Conservation (phyloP, 2,888 invertebrate genomes). For the Plagodis pulveraria region DNA sequence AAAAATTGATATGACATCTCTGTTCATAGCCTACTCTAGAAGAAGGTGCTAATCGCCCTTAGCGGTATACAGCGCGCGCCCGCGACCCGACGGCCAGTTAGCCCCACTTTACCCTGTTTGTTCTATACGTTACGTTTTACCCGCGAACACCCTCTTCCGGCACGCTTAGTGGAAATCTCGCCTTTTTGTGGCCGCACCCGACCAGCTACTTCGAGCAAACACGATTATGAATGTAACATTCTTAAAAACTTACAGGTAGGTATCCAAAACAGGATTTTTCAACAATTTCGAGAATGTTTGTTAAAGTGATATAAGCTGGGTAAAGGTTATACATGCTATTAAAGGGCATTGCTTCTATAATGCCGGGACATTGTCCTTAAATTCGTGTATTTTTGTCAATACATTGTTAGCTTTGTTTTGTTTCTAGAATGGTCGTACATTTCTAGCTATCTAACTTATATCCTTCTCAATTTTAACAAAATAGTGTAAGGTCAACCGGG, state of each 20-base stretch:
- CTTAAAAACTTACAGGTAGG: conserved; percentile 1
- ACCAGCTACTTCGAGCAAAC: conserved; percentile 58
- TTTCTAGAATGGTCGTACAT: no score
- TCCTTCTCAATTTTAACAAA: no score
- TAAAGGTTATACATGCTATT: conserved; percentile 9
- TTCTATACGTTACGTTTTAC: conserved; percentile 72
- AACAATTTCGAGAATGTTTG: conserved; percentile 28
- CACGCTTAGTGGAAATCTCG: conserved; percentile 73
- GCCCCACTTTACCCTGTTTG: conserved; percentile 76
- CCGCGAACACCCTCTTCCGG: conserved; percentile 78
- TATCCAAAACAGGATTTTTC: conserved; percentile 23
- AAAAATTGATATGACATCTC: conserved; percentile 1
- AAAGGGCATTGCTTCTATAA: conserved; percentile 11
- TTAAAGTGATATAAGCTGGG: conserved; percentile 6
- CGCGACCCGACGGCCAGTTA: conserved; percentile 64
- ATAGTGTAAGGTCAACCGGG: no score
- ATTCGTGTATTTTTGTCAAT: no score
- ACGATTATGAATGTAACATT: conserved; percentile 36
- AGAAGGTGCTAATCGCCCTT: conserved; percentile 73
- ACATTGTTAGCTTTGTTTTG: no score
- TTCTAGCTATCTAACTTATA: no score
- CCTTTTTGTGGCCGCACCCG: conserved; percentile 66
- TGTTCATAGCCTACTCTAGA: conserved; percentile 49
- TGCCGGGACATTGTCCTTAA: neutral
- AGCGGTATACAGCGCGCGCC: conserved; percentile 46